These are phyloP conservation scores for Luperina testacea DNA, from an alignment of 2,888 invertebrate species.

Conservation along the genomic window DNA sequence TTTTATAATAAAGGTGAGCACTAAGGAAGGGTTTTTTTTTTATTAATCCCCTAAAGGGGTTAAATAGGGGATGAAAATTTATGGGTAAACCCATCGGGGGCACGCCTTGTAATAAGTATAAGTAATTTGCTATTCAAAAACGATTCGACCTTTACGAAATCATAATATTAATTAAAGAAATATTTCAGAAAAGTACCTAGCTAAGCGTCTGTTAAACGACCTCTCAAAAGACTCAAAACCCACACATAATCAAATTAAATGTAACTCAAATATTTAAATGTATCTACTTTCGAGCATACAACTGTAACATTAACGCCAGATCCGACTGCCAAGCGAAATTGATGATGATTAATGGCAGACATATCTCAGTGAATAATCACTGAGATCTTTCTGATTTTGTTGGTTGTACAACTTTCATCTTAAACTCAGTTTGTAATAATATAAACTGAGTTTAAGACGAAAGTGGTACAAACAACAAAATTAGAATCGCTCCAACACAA, in stretches of 20 bases:
- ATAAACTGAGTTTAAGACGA: conserved; percentile 39
- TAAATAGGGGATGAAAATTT: background rate
- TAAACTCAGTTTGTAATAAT: conserved; percentile 29
- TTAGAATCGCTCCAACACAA: conserved; percentile 44
- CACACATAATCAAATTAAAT: conserved; percentile 30
- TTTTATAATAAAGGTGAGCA: background rate
- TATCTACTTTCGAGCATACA: conserved; percentile 30
- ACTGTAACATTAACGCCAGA: conserved; percentile 36
- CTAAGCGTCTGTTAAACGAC: background rate
- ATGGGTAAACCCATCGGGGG: background rate
- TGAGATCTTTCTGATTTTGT: conserved; percentile 56
- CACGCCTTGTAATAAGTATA: background rate
- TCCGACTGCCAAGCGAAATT: conserved; percentile 37
- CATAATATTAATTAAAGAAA: background rate
- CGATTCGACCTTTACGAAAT: background rate
- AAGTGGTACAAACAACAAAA: conserved; percentile 55
- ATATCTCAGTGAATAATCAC: conserved; percentile 37
- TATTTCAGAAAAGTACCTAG: background rate
- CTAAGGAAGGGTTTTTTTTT: background rate
- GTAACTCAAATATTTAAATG: conserved; percentile 22
- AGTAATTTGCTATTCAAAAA: background rate
- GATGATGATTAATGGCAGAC: conserved; percentile 45
- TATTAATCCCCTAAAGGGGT: background rate
- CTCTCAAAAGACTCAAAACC: background rate
- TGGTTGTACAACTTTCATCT: conserved; percentile 58